Evolutionary conservation across 2,888 invertebrate genomes (phyloP).

Genomic region (Aleiodes alternator): DNA sequence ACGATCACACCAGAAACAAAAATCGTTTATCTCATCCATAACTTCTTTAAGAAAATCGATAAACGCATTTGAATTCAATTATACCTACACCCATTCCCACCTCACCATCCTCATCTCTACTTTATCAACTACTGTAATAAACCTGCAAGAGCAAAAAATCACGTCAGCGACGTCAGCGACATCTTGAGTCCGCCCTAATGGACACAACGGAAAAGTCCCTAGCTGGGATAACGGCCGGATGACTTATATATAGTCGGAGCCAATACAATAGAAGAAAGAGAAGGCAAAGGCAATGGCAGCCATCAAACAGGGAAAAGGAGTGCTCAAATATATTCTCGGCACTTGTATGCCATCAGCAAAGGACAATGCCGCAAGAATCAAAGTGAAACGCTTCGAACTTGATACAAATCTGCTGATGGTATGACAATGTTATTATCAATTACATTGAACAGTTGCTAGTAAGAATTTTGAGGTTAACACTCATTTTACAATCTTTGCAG

Average conservation of each 20-base stretch:
- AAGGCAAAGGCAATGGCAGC: conserved; percentile 46
- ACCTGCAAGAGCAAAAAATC: too few species aligned
- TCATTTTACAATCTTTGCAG: conserved; percentile 76
- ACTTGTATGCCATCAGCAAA: conserved; percentile 88
- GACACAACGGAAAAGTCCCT: not conserved
- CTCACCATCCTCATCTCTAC: not conserved
- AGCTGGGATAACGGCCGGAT: not conserved
- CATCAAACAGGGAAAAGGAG: conserved; percentile 17
- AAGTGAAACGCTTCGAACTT: conserved; percentile 84
- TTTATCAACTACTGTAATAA: too few species aligned
- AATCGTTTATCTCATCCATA: not conserved
- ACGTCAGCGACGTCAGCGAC: too few species aligned
- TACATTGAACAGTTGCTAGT: conserved; percentile 22
- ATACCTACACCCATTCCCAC: not conserved
- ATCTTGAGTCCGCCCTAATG: too few species aligned
- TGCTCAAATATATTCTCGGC: conserved; percentile 78
- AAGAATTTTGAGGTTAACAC: conserved; percentile 59
- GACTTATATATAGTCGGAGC: not conserved
- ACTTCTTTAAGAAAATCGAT: not conserved
- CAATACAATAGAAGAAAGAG: not conserved
- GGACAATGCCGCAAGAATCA: conserved; percentile 87
- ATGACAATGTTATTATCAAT: conserved; percentile 61
- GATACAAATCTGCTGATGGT: conserved; percentile 89
- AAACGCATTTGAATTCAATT: not conserved
- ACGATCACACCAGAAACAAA: not conserved